Evolutionary conservation across 2,797 vertebrate species (phyloP), one percentile per base, ranked within the genome.

Genomic region (Enteromius fasciolatus): DNA sequence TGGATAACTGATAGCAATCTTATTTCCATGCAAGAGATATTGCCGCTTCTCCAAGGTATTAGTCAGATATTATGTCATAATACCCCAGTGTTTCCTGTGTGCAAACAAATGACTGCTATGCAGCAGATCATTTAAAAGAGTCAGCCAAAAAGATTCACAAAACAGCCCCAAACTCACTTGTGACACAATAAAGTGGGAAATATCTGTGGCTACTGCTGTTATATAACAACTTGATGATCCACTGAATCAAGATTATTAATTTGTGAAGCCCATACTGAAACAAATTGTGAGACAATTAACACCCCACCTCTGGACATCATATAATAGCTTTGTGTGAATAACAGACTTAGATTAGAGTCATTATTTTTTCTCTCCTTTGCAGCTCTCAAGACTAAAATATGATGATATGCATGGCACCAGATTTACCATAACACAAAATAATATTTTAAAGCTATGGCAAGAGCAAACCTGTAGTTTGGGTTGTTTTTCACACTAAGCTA

Each of bases 371-470:
- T 39, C 23, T 46, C 12, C 20, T n/a, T 9, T n/a, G 10, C n/a
- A 52, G 63, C 46, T 39, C 31, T 52, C 63, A 52, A 68, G 50
- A 36, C 46, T 68, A 14, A 11, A 28, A 69, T 11, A 14, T 23
- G 25, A 12, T 1, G 14, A 23, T 41, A 44, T 69, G 39, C n/a
- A 9, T 23, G 17, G 31, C 46, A 78, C 1, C 46, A 31, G 61
- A 31, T 66, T 64, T 66, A 7, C 20, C 28, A 46, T 64, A 78
- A 50, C 41, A 72, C 44, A 50, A 72, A 72, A 72, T 48, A 3
- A 5, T 1, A 70, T 72, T 18, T 31, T 48, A 48, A 48, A 28
- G 44, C 44, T 70, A 25, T 0, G 3, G 15, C 44, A 28, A 23
- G 25, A 72, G 15, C 68, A 48, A 72, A 25, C 36, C 36, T 18